Evolutionary conservation across 2,113 vertebrate genomes (phyloP).

Genomic region (Petroica traversi): DNA sequence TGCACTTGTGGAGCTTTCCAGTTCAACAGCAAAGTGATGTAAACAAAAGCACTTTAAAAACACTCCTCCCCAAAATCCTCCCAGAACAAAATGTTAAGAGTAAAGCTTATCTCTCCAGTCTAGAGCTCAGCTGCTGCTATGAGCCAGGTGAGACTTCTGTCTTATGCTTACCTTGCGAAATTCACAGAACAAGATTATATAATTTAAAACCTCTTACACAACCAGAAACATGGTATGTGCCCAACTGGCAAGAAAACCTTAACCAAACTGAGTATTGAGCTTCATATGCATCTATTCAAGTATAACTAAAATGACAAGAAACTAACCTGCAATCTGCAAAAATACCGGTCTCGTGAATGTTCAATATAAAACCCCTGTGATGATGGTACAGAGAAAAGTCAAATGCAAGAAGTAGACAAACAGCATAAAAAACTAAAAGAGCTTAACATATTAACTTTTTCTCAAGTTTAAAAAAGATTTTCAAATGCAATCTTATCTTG

Average conservation of each 20-base stretch:
- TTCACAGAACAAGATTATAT: neutral
- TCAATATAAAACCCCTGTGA: neutral
- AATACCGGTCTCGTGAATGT: neutral
- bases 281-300: neutral
- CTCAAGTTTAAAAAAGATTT: neutral
- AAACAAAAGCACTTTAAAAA: neutral
- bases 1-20: rapidly evolving
- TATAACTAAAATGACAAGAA: neutral
- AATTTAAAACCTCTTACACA: neutral
- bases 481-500: neutral
- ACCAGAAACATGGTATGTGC: rapidly evolving
- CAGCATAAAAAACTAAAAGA: neutral
- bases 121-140: neutral
- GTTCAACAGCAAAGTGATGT: neutral
- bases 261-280: neutral
- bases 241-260: neutral
- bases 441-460: neutral
- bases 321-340: neutral
- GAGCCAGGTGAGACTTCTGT: neutral
- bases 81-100: neutral
- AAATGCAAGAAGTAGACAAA: neutral
- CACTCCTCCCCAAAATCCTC: neutral
- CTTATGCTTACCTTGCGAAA: neutral
- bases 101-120: neutral
- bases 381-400: neutral